Percentiles rank a stretch among this genome's conserved stretches.
Conservation (phyloP, 2,888 invertebrate genomes). For the Linyphia triangularis region DNA sequence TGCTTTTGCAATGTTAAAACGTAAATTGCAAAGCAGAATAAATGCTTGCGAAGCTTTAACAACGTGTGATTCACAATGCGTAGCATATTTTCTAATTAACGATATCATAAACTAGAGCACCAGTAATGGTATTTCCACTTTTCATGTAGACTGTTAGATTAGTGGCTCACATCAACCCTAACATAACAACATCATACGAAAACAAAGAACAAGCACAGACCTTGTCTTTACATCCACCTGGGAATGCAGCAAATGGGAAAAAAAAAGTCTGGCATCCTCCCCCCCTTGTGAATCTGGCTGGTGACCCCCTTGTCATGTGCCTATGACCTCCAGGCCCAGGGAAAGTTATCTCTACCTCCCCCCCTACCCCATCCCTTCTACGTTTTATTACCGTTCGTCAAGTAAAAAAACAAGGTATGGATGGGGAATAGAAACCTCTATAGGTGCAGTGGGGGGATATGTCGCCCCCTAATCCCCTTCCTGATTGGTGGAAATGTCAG, state of each 20-base stretch:
- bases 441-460: constrained; percentile 46
- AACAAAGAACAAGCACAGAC: neutral
- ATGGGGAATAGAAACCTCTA: constrained; percentile 40
- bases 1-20: too few relatives aligned
- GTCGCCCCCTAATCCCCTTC: neutral
- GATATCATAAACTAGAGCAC: too few relatives aligned
- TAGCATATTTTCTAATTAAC: too few relatives aligned
- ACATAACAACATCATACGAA: neutral
- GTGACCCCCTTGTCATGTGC: constrained; percentile 19
- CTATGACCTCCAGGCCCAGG: constrained; percentile 27
- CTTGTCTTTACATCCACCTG: constrained; percentile 12
- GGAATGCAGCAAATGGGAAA: constrained; percentile 24
- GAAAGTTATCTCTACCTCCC: constrained; percentile 33
- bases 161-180: neutral
- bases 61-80: too few relatives aligned
- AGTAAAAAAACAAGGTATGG: constrained; percentile 48
- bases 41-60: too few relatives aligned
- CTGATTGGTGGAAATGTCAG: constrained; percentile 54
- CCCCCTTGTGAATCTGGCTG: neutral
- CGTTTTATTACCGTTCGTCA: constrained; percentile 40
- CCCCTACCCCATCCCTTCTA: neutral
- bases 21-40: too few relatives aligned
- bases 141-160: too few relatives aligned
- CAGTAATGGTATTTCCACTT: too few relatives aligned
- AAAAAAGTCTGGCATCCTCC: constrained; percentile 7